Evolutionary conservation across 2,113 vertebrate species (phyloP).

Genomic region (Hippocampus zosterae): DNA sequence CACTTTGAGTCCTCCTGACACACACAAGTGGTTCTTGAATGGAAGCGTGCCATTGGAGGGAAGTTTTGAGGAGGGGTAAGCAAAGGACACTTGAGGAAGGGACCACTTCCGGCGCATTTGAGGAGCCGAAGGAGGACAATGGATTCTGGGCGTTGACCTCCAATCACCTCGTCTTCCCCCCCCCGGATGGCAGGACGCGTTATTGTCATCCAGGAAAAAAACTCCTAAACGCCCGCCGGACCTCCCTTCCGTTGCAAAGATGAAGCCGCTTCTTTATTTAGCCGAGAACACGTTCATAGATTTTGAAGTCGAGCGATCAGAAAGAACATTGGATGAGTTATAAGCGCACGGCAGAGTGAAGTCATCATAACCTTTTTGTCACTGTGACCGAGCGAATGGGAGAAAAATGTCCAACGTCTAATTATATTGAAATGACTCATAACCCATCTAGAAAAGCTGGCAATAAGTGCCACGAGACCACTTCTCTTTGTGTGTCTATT

Average conservation of each 20-base stretch:
- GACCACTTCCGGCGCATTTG: constrained; percentile 45
- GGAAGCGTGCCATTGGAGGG: constrained; percentile 53
- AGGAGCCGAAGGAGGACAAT: constrained; percentile 57
- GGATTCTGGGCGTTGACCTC: constrained; percentile 57
- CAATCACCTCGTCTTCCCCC: constrained; percentile 32
- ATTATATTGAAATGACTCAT: constrained; percentile 37
- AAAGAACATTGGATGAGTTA: not conserved
- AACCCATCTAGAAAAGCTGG: constrained; percentile 14
- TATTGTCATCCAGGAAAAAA: constrained; percentile 65
- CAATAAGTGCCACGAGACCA: constrained; percentile 15
- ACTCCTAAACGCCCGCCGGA: constrained; percentile 26
- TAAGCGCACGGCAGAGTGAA: constrained; percentile 5
- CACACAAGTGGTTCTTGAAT: constrained; percentile 32
- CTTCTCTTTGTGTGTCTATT: not conserved
- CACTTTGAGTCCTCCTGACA: constrained; percentile 30
- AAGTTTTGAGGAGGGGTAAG: constrained; percentile 17
- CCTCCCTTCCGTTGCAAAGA: constrained; percentile 58
- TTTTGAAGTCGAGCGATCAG: constrained; percentile 28
- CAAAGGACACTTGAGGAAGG: constrained; percentile 39
- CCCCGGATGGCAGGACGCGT: constrained; percentile 60
- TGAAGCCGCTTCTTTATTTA: constrained; percentile 56
- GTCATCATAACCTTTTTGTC: constrained; percentile 36
- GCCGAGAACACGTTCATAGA: constrained; percentile 19
- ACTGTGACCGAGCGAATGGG: constrained; percentile 18
- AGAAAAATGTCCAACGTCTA: constrained; percentile 39